A percentile compares a stretch with the other conserved stretches of the same genome.
Conservation (phyloP, 2,113 vertebrate species). For the Pelecanus crispus region DNA sequence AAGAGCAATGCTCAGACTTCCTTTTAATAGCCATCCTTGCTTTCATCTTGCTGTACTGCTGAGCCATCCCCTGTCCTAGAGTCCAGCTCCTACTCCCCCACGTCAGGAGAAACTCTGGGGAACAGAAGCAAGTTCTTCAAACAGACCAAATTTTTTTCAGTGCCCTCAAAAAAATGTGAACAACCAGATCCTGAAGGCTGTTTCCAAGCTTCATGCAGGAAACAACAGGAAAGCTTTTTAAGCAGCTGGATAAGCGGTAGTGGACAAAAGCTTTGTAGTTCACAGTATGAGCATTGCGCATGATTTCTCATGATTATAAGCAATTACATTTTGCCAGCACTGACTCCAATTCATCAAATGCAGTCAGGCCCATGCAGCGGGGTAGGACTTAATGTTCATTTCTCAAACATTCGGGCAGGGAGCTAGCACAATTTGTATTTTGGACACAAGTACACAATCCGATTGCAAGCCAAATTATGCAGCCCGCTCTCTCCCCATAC, state of each 20-base stretch:
- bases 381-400: background rate
- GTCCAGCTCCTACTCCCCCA: background rate
- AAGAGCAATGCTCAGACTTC: background rate
- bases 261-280: conserved; percentile 4
- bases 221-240: background rate
- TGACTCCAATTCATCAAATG: background rate
- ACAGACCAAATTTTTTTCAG: background rate
- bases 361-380: background rate
- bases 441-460: background rate
- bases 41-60: background rate
- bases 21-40: background rate
- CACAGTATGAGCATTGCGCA: background rate
- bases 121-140: background rate
- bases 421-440: background rate
- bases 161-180: background rate
- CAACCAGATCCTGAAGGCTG: background rate
- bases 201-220: background rate
- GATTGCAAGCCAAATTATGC: background rate
- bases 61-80: background rate
- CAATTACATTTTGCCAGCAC: background rate
- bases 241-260: background rate
- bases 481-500: background rate
- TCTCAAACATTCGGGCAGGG: background rate
- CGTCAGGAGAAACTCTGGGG: background rate
- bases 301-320: background rate